Evolutionary conservation across 2,888 invertebrate genomes (phyloP), one percentile per base, ranked within the genome.

Genomic region (Orchesellides sinensis): DNA sequence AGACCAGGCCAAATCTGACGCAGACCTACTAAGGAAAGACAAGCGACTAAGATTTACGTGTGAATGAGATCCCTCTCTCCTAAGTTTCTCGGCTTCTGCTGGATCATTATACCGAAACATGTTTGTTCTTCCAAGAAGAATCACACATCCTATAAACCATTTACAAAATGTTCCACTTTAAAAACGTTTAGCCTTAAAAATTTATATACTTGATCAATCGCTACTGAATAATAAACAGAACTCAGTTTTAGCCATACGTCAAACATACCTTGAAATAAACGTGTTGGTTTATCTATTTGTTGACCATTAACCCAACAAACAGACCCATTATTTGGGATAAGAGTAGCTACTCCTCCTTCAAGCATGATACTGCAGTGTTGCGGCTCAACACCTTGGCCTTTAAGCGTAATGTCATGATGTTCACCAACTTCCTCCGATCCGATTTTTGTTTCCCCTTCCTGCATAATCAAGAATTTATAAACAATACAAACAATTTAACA

Each of bases 21-120:
- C 94, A 84, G 95, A 95, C 93, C 95, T 95, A 89, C 95, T 95
- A 59, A 96, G 92, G 86, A 96, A 92, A 21, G 96, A 96, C 70
- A 96, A 92, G 1, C 96, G 92, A 17, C 96, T 96, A 87, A 96
- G 92, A 91, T 95, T 95, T 88, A 92, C 92, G 69, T 94, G 93
- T 21, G 94, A 93, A 88, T 92, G 93, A 83, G 92, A 92, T 83
- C 94, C 94, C 89, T 94, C 94, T 89, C 94, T 95, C 27, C 96
- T 92, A 86, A 96, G 91, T 90, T 95, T 95, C 45, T 96, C 96
- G 1, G 96, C 96, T 89, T 96, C 96, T 0, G 93, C 95, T 12
- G 96, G 96, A 92, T 96, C 96, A 91, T 96, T 96, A 90, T 96
- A 96, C 49, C 96, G 94, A 90, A 95, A 95, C 92, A 95, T 95